A percentile compares a stretch with the other conserved stretches of the same genome.
Conservation (phyloP, 2,888 invertebrate species). For the Temnothorax ravouxi region DNA sequence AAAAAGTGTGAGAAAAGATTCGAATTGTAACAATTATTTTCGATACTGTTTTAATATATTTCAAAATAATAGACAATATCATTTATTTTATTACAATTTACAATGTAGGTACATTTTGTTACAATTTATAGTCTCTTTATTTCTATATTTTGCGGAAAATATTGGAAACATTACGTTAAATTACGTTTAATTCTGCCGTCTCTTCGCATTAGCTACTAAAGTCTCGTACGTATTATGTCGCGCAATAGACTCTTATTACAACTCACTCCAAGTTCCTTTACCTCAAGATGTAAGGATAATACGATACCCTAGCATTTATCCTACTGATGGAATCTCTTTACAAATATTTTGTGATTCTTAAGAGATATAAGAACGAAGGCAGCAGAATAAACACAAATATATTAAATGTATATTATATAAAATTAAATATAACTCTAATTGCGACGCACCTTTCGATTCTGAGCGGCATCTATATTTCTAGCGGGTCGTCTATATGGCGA, state of each 20-base stretch:
- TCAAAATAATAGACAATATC: not conserved
- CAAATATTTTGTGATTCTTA: not conserved
- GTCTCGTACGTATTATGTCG: not conserved
- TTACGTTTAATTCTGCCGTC: not conserved
- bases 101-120: too few species aligned
- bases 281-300: conserved; percentile 21
- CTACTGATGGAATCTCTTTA: not conserved
- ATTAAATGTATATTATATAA: not conserved
- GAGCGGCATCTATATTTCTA: too few species aligned
- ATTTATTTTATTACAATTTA: not conserved
- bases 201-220: not conserved
- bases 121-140: not conserved
- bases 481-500: not conserved
- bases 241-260: not conserved
- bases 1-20: too few species aligned
- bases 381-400: not conserved
- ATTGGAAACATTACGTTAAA: not conserved
- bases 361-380: not conserved
- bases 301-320: not conserved
- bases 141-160: not conserved
- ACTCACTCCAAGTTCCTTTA: not conserved
- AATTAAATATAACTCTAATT: not conserved
- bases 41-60: not conserved
- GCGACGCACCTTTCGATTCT: conserved; percentile 15
- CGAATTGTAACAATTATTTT: not conserved